Conservation (phyloP, 2,888 invertebrate species). For the Eupeodes latifasciatus region DNA sequence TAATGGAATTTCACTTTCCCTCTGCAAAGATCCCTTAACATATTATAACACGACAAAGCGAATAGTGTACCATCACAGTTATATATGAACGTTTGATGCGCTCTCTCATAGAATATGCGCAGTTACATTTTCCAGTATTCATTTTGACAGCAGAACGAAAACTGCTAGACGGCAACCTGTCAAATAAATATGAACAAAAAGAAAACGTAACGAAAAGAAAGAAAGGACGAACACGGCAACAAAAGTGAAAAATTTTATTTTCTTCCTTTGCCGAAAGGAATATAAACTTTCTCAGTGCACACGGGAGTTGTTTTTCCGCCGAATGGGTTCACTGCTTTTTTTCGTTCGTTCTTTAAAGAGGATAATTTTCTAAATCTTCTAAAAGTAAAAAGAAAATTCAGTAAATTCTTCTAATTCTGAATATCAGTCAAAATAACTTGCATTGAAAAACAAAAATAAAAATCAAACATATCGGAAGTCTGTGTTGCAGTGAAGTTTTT, state of each 20-base stretch:
- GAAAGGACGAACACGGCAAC: slow-evolving; percentile 46
- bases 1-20: slow-evolving; percentile 68
- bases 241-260: slow-evolving; percentile 45
- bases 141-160: slow-evolving; percentile 71
- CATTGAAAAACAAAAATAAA: background rate
- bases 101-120: slow-evolving; percentile 68
- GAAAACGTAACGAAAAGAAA: background rate
- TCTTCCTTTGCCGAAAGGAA: slow-evolving; percentile 12
- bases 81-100: background rate
- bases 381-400: slow-evolving; percentile 17
- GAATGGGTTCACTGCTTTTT: slow-evolving; percentile 46
- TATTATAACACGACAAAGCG: background rate
- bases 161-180: slow-evolving; percentile 70
- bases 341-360: slow-evolving; percentile 10
- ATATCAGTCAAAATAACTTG: background rate
- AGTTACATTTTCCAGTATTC: slow-evolving; percentile 32
- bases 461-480: slow-evolving; percentile 28
- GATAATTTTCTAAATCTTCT: slow-evolving; percentile 23
- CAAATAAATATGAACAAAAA: slow-evolving; percentile 42
- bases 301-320: slow-evolving; percentile 64
- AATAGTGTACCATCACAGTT: background rate
- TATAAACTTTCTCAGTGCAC: slow-evolving; percentile 37
- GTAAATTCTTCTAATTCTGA: too few species aligned
- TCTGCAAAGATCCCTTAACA: slow-evolving; percentile 31
- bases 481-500: background rate